Percentiles rank a stretch among this genome's conserved stretches.
Evolutionary conservation across 1,140 invertebrate genomes (phyloP).

Genomic region (Tetragonula clypearis): DNA sequence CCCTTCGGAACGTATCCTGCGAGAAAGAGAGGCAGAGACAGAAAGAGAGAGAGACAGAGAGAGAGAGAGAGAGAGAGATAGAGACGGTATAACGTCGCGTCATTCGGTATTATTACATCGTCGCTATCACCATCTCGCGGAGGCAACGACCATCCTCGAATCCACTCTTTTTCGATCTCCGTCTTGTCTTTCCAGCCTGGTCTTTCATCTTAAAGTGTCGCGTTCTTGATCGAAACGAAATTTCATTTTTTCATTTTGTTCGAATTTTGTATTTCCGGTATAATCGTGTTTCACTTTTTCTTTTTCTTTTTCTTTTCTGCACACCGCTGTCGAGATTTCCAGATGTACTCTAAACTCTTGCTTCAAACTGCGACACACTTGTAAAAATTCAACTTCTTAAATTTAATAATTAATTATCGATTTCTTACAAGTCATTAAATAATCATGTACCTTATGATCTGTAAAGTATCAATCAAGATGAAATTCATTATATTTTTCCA

Average conservation of each 20-base stretch:
- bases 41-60: slow-evolving; percentile 10
- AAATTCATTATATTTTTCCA: too few relatives aligned
- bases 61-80: not conserved
- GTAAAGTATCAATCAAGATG: too few relatives aligned
- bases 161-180: slow-evolving; percentile 34
- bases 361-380: too few relatives aligned
- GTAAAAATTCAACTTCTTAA: too few relatives aligned
- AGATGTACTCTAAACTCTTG: too few relatives aligned
- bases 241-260: not conserved
- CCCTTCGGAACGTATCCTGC: slow-evolving; percentile 61
- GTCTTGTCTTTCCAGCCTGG: slow-evolving; percentile 31
- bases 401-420: too few relatives aligned
- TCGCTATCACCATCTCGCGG: slow-evolving; percentile 71
- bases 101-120: slow-evolving; percentile 77
- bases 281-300: too few relatives aligned
- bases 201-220: not conserved
- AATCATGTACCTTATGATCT: too few relatives aligned
- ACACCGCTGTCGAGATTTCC: not conserved
- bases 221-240: not conserved
- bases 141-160: slow-evolving; percentile 54
- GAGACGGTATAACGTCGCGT: slow-evolving; percentile 71
- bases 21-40: slow-evolving; percentile 28
- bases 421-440: too few relatives aligned
- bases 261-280: not conserved
- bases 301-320: not conserved